These are phyloP conservation scores for Cacatua alba DNA, from an alignment of 2,113 vertebrate species.

Conservation along the genomic window DNA sequence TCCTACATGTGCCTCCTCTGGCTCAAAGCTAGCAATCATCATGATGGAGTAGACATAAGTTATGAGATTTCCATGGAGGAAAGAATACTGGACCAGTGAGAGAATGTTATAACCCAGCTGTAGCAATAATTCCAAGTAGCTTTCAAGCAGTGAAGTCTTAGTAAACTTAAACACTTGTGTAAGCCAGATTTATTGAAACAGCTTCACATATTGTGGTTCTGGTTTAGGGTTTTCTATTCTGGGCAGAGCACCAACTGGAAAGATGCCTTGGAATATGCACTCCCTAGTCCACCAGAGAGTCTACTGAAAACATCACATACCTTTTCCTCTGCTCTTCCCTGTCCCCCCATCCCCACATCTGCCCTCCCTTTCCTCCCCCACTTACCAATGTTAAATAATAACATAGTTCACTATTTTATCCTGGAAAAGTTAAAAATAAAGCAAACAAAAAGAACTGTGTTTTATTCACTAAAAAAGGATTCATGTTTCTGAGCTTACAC, in stretches of 20 bases:
- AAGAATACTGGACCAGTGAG: constrained; percentile 19
- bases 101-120: constrained; percentile 56
- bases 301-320: background rate
- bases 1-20: background rate
- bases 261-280: constrained; percentile 14
- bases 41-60: constrained; percentile 20
- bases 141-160: constrained; percentile 46
- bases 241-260: constrained; percentile 60
- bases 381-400: background rate
- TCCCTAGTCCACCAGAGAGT: background rate
- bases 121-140: constrained; percentile 57
- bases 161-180: constrained; percentile 65
- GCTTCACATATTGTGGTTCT: constrained; percentile 21
- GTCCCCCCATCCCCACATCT: background rate
- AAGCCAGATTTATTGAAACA: constrained; percentile 59
- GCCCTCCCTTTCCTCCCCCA: background rate
- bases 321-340: background rate
- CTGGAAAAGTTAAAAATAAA: background rate
- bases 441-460: background rate
- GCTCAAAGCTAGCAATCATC: constrained; percentile 1
- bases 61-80: constrained; percentile 57
- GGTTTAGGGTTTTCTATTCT: constrained; percentile 36
- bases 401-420: background rate
- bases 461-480: background rate
- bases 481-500: background rate